Conservation (phyloP, 2,888 invertebrate species). For the Protodeltote pygarga region DNA sequence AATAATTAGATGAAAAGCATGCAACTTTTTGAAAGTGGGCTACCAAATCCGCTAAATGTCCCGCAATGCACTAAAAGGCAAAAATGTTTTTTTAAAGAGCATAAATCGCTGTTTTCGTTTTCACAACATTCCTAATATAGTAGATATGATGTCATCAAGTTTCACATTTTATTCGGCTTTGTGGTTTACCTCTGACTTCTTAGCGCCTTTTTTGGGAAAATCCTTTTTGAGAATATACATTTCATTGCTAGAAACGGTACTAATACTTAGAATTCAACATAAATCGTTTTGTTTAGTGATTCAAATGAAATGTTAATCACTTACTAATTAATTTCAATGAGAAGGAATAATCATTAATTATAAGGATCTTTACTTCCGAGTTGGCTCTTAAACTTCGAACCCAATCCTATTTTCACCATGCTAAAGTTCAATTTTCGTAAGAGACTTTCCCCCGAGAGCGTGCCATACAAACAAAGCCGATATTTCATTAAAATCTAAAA, state of each 20-base stretch:
- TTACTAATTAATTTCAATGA: no score
- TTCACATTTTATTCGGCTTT: slow-evolving; percentile 15
- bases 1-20: no score
- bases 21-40: slow-evolving; percentile 43
- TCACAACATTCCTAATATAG: slow-evolving; percentile 8
- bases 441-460: no score
- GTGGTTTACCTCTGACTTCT: slow-evolving; percentile 5
- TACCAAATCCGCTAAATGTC: slow-evolving; percentile 42
- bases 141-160: slow-evolving; percentile 27
- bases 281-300: no score
- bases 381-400: no score
- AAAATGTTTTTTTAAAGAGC: slow-evolving; percentile 14
- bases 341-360: no score
- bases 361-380: no score
- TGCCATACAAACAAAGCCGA: no score
- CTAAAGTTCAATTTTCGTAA: no score
- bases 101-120: slow-evolving; percentile 17
- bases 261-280: neutral
- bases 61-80: slow-evolving; percentile 12
- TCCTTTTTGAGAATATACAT: slow-evolving; percentile 5
- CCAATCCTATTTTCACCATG: no score
- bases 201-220: neutral
- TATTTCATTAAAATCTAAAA: no score
- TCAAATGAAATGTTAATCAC: no score
- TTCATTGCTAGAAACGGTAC: neutral